Percentiles rank a stretch among this genome's conserved stretches.
Conservation (phyloP, 1,140 invertebrate species). For the Drosophila ananassae region DNA sequence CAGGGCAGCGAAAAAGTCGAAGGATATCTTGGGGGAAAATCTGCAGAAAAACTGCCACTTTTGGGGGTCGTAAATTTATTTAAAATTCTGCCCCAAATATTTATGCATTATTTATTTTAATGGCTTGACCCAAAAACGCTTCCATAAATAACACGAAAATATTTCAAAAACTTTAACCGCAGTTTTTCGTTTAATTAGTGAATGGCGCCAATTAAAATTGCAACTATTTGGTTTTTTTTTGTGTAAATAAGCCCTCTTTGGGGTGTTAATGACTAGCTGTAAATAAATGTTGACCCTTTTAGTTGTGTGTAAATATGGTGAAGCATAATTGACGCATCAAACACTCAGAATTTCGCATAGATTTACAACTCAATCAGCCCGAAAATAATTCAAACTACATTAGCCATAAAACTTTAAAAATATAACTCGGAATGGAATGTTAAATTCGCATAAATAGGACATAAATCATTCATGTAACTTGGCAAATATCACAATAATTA, state of each 20-base stretch:
- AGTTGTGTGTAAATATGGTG: slow-evolving; percentile 41
- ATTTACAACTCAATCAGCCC: slow-evolving; percentile 15
- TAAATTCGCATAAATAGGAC: slow-evolving; percentile 10
- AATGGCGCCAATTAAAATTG: slow-evolving; percentile 43
- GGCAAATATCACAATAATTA: slow-evolving; percentile 24
- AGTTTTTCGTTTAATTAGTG: slow-evolving; percentile 35
- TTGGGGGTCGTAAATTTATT: slow-evolving; percentile 36
- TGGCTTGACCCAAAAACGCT: slow-evolving; percentile 8
- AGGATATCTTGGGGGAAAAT: slow-evolving; percentile 12
- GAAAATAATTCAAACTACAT: slow-evolving; percentile 19
- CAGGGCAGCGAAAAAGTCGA: slow-evolving; percentile 30
- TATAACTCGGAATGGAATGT: slow-evolving; percentile 8
- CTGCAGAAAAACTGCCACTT: neutral
- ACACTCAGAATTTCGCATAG: slow-evolving; percentile 13
- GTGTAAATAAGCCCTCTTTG: slow-evolving; percentile 53
- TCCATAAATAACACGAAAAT: neutral
- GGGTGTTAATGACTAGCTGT: slow-evolving; percentile 22
- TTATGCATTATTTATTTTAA: slow-evolving; percentile 30
- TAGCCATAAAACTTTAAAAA: slow-evolving; percentile 18
- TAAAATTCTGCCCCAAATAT: neutral
- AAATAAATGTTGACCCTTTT: slow-evolving; percentile 28
- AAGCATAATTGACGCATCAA: slow-evolving; percentile 32
- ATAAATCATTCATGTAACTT: slow-evolving; percentile 4
- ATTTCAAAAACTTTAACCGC: slow-evolving; percentile 19
- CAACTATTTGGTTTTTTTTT: slow-evolving; percentile 9